Evolutionary conservation across 92 coral and sea anemone genomes (phyloP).

Genomic region (Heliopora coerulea): DNA sequence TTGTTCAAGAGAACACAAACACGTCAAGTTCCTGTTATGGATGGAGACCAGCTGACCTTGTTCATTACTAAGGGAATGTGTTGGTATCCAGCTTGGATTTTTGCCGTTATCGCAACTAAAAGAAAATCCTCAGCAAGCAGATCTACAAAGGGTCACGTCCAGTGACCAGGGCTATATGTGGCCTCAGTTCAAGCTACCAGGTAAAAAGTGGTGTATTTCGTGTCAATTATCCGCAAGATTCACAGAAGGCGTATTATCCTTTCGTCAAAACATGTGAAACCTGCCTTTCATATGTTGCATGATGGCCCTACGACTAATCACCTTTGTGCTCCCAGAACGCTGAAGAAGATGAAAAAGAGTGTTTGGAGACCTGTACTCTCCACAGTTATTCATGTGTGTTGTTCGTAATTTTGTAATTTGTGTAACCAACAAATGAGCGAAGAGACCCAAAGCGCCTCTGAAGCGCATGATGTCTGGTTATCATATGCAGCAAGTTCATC

Average conservation of each 20-base stretch:
- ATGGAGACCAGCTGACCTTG: constrained; percentile 39
- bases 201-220: constrained; percentile 16
- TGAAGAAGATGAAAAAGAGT: constrained; percentile 52
- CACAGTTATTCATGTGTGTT: constrained; percentile 38
- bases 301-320: constrained; percentile 46
- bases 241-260: constrained; percentile 10
- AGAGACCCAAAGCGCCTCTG: not conserved
- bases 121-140: constrained; percentile 11
- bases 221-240: not conserved
- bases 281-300: constrained; percentile 39
- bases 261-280: constrained; percentile 25
- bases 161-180: constrained; percentile 28
- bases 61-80: constrained; percentile 46
- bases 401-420: constrained; percentile 33
- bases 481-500: constrained; percentile 1
- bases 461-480: not conserved
- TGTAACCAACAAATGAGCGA: constrained; percentile 33
- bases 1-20: not conserved
- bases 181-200: constrained; percentile 31
- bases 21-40: not conserved
- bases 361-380: constrained; percentile 59
- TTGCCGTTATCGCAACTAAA: constrained; percentile 6
- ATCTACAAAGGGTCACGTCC: constrained; percentile 24
- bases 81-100: constrained; percentile 39
- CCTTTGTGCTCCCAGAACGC: constrained; percentile 45